Conservation (phyloP, 2,888 invertebrate species). For the Gastracanthus pulcherrimus region DNA sequence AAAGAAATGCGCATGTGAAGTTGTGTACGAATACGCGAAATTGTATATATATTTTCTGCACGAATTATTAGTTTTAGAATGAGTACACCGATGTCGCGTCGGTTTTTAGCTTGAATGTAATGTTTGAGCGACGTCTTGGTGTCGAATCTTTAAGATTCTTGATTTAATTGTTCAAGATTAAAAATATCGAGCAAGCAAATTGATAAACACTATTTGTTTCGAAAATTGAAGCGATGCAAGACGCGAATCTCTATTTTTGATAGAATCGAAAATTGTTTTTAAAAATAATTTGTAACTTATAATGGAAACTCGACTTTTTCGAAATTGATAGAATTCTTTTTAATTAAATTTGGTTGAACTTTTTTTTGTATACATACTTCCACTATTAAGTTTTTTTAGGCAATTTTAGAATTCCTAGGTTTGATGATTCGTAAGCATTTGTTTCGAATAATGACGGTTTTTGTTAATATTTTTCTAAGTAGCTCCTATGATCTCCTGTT, state of each 20-base stretch:
- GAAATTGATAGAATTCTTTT: conserved; percentile 42
- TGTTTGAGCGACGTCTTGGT: not conserved
- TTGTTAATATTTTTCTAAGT: not conserved
- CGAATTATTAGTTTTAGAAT: not conserved
- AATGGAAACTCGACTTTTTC: too few species aligned
- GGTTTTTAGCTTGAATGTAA: too few species aligned
- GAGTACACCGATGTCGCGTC: too few species aligned
- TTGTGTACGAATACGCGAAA: too few species aligned
- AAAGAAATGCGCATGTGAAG: too few species aligned
- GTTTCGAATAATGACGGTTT: too few species aligned
- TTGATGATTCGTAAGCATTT: conserved; percentile 31
- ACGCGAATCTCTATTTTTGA: not conserved
- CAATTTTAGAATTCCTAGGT: conserved; percentile 46
- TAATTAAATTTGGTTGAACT: conserved; percentile 57
- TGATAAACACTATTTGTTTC: too few species aligned
- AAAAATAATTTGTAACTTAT: not conserved
- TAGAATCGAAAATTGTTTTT: not conserved
- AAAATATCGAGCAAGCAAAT: too few species aligned
- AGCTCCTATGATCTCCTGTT: conserved; percentile 24
- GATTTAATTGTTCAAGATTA: not conserved
- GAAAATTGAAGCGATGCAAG: not conserved
- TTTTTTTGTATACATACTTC: conserved; percentile 44
- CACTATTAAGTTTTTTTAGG: conserved; percentile 24
- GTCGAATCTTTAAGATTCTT: not conserved
- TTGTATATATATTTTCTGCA: conserved; percentile 34